Conservation (phyloP, 2,113 vertebrate genomes). For the Eleginops maclovinus region DNA sequence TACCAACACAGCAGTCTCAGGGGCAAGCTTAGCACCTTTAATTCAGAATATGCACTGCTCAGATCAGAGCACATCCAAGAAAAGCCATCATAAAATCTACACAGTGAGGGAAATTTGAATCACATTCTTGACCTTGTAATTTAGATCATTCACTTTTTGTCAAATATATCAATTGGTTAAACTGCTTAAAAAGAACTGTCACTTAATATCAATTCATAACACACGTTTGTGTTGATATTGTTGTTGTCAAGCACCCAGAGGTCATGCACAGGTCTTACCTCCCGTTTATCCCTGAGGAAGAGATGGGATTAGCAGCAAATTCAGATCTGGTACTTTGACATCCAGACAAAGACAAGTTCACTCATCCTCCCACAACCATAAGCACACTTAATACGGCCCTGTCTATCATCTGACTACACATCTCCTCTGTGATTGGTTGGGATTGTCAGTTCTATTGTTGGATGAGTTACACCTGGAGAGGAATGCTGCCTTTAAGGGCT, state of each 20-base stretch:
- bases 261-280: conserved; percentile 57
- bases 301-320: conserved; percentile 43
- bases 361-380: conserved; percentile 49
- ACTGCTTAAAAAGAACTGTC: not conserved
- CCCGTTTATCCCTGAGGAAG: conserved; percentile 35
- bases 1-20: conserved; percentile 52
- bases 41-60: conserved; percentile 10
- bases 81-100: conserved; percentile 31
- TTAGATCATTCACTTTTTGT: not conserved
- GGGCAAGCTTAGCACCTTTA: conserved; percentile 67
- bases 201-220: not conserved
- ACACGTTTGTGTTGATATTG: not conserved
- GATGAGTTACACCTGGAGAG: conserved; percentile 63
- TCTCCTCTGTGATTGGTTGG: conserved; percentile 66
- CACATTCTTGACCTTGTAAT: conserved; percentile 7
- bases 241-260: conserved; percentile 8
- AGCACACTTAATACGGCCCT: conserved; percentile 67
- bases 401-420: conserved; percentile 64
- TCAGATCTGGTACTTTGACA: conserved; percentile 60
- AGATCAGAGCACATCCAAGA: conserved; percentile 35
- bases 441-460: conserved; percentile 77
- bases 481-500: conserved; percentile 58
- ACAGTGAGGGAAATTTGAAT: conserved; percentile 1
- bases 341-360: conserved; percentile 65
- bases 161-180: not conserved